Evolutionary conservation across 2,797 vertebrate genomes (phyloP), one percentile per base, ranked within the genome.

Genomic region (Smutsia gigantea): DNA sequence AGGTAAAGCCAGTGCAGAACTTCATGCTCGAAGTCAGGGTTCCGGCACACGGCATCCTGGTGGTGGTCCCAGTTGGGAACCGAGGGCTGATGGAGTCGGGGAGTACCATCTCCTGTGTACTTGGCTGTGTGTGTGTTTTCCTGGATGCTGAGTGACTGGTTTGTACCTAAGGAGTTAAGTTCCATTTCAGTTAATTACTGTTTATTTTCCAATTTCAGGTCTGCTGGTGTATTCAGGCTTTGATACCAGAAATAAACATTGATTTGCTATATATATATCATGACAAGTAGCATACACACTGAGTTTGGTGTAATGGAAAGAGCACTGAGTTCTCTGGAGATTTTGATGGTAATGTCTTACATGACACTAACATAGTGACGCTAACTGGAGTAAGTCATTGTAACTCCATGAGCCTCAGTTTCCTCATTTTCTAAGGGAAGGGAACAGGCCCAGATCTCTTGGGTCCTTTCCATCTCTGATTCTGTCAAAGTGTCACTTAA

Each of bases 61-160:
- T 27, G 29, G 21, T 34, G 34, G 0, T 0, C 18, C 34, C 42
- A 42, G 0, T 14, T 13, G 57, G 69, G 34, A 42, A 21, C 4
- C 15, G 0, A 23, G 51, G 68, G 89, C 21, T 53, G 29, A 2
- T 29, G 12, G 39, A 15, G 17, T n/a, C 3, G n/a, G 90, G 23
- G 7, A 23, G 23, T 4, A 2, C 51, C 2, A 0, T 51, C 49
- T 59, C n/a, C 68, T 37, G 77, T 3, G 4, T 34, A 10, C 57
- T 83, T 37, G 78, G 4, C n/a, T 2, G 17, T 42, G 4, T 25
- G 27, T 72, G 61, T 86, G 7, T 81, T 12, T 94, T 31, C 49
- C 42, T 74, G 42, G 49, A 57, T 57, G 19, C 57, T 27, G 17
- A 17, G 17, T n/a, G 6, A 19, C 90, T 72, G 57, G 51, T 66